Base-by-base conservation (phyloP, 2,888 invertebrate genomes). In the Ophraella communa region DNA sequence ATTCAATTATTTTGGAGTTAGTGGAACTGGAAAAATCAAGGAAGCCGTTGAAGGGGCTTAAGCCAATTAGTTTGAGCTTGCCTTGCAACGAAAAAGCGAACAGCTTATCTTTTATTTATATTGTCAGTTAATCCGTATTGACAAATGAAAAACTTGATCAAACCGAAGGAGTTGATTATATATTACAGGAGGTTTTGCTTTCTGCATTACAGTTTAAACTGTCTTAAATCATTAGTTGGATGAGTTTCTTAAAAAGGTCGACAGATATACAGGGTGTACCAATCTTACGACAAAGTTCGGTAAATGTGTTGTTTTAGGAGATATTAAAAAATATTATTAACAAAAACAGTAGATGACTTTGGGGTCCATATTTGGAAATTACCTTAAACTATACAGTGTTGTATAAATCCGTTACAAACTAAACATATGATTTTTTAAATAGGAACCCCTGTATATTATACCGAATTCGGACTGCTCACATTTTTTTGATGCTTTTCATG, bases 21-120 rank as follows among this genome's bases (percentile, higher is more conserved):
- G 63, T 62, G 56, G 45, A 64, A 60, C 49, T 54, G 53, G 45
- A 65, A 53, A 65, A 62, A 53, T 30, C 52, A 39, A 66, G 64
- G 74, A 75, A 75, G 73, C 75, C 75, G 63, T 72, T 68, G 62
- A 74, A 71, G 56, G 17, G 30, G 68, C 64, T 64, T 74, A 76
- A 76, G 74, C 76, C 76, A 75, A 76, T 76, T 76, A 75, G 65
- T 65, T 58, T 47, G 65, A 39, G 49, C 35, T n/a, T 10, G 33
- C 30, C 52, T 52, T 27, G 44, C 18, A 10, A 42, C 42, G 20
- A 44, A 44, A 44, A 51, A 24, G 42, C 20, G 35, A 59, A 51
- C 21, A 59, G 59, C 42, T 47, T 23, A 58, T 49, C 35, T n/a
- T 45, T n/a, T 45, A 30, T 10, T n/a, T n/a, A n/a, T 35, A 39